phyloP scores from a whole-genome alignment of 1,140 invertebrate genomes.

The Conus betulinus region DNA sequence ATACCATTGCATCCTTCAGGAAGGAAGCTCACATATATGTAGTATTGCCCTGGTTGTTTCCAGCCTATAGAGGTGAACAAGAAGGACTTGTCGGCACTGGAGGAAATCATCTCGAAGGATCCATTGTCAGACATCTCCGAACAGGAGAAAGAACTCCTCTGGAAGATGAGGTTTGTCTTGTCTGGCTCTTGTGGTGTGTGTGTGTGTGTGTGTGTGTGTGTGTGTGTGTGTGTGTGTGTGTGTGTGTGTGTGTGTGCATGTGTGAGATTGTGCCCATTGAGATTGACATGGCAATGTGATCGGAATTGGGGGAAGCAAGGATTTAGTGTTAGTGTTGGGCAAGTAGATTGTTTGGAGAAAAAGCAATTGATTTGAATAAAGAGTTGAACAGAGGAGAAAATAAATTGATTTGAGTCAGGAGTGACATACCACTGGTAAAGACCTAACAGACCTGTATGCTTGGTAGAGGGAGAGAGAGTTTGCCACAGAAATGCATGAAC shows the following conservation, averaged over 20 bases:
- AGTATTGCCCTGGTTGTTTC: not conserved
- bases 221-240: constrained; percentile 6
- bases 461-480: too few species aligned
- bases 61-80: constrained; percentile 39
- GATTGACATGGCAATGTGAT: too few species aligned
- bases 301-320: too few species aligned
- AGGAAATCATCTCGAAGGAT: constrained; percentile 81
- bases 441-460: too few species aligned
- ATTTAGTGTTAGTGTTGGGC: too few species aligned
- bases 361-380: too few species aligned
- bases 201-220: constrained; percentile 1
- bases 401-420: too few species aligned
- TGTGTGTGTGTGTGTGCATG: not conserved
- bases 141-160: constrained; percentile 91
- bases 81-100: constrained; percentile 69
- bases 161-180: constrained; percentile 83
- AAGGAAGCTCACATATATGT: not conserved
- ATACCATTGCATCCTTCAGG: too few species aligned
- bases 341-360: too few species aligned
- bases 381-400: too few species aligned
- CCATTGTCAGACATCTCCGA: constrained; percentile 93
- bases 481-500: too few species aligned
- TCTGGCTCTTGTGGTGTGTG: not conserved
- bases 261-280: not conserved
- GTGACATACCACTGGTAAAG: too few species aligned